Conservation (phyloP, 2,888 invertebrate species). For the Crioceris asparagi region DNA sequence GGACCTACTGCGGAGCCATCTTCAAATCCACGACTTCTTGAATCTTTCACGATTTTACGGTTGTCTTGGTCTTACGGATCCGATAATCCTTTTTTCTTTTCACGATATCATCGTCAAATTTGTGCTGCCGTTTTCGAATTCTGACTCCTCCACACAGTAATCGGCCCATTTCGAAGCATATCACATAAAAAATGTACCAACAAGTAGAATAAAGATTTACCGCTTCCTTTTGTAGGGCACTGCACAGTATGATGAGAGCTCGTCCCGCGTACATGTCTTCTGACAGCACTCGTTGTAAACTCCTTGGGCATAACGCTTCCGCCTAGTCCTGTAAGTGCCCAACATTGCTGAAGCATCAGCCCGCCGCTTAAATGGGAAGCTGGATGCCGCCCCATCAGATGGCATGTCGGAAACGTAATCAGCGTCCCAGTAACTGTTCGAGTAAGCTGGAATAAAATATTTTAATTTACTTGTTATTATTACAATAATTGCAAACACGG, state of each 20-base stretch:
- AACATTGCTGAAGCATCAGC: conserved; percentile 23
- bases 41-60: no score
- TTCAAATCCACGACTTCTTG: no score
- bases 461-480: background rate
- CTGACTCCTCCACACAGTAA: no score
- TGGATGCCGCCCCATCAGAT: conserved; percentile 2
- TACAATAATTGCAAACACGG: background rate
- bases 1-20: no score
- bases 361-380: conserved; percentile 23
- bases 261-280: conserved; percentile 29
- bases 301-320: conserved; percentile 24
- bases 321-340: conserved; percentile 17
- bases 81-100: no score
- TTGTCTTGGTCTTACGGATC: no score
- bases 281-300: conserved; percentile 34
- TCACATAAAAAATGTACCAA: no score
- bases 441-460: conserved; percentile 16
- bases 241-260: conserved; percentile 29
- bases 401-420: conserved; percentile 25
- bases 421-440: conserved; percentile 21
- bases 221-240: conserved; percentile 10
- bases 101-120: no score
- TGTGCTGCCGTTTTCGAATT: no score
- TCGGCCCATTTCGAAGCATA: no score
- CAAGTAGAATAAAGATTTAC: no score